Evolutionary conservation across 2,888 invertebrate species (phyloP).

Genomic region (Drosophila infuscata): DNA sequence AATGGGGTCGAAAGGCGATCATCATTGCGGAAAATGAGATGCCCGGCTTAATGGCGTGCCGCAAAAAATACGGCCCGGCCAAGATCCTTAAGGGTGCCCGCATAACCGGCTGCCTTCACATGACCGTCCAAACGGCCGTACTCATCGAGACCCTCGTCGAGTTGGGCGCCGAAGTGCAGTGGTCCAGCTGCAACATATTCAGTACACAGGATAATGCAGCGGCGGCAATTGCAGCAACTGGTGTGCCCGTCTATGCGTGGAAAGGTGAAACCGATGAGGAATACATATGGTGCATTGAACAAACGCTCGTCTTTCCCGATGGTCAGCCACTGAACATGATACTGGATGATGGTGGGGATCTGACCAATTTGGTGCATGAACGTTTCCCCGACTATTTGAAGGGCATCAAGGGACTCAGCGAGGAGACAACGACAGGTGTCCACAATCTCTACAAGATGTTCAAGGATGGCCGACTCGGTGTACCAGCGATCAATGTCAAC

Average conservation of each 20-base stretch:
- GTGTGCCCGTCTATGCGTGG: slow-evolving; percentile 99
- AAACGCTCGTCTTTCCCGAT: slow-evolving; percentile 91
- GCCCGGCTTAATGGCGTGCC: slow-evolving; percentile 98
- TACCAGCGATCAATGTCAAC: slow-evolving; percentile 99
- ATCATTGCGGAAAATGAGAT: slow-evolving; percentile 99
- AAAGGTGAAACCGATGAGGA: slow-evolving; percentile 99
- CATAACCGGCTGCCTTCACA: slow-evolving; percentile 99
- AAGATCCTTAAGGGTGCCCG: slow-evolving; percentile 97
- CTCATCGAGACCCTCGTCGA: slow-evolving; percentile 98
- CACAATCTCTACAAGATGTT: slow-evolving; percentile 99
- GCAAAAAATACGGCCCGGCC: slow-evolving; percentile 93
- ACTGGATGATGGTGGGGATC: slow-evolving; percentile 99
- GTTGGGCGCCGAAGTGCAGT: slow-evolving; percentile 98
- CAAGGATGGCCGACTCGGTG: slow-evolving; percentile 92
- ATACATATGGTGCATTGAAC: slow-evolving; percentile 99
- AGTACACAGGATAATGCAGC: slow-evolving; percentile 99
- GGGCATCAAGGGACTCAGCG: slow-evolving; percentile 95
- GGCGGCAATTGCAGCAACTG: slow-evolving; percentile 97
- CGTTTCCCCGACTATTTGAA: slow-evolving; percentile 94
- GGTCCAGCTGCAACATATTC: slow-evolving; percentile 99
- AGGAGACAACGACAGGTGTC: slow-evolving; percentile 99
- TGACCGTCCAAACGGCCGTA: slow-evolving; percentile 99
- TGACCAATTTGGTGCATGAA: slow-evolving; percentile 97
- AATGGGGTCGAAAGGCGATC: slow-evolving; percentile 98
- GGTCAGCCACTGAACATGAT: slow-evolving; percentile 97